Conservation (phyloP, 2,113 vertebrate genomes). For the Callocephalon fimbriatum region DNA sequence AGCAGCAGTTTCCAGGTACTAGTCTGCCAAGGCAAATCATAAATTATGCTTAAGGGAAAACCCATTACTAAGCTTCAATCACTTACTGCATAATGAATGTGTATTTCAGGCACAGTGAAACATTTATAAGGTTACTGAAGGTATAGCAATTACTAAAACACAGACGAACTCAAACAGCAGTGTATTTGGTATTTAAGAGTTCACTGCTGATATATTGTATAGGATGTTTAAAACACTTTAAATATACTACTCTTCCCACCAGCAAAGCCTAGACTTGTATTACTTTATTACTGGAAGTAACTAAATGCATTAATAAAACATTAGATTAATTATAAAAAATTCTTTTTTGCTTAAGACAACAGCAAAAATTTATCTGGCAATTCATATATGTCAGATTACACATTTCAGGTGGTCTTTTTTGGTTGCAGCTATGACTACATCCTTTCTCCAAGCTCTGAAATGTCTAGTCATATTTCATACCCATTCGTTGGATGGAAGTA, state of each 20-base stretch:
- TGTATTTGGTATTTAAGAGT: constrained; percentile 17
- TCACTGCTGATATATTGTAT: neutral
- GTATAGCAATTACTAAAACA: constrained; percentile 45
- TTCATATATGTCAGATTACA: neutral
- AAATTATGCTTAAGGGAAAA: constrained; percentile 27
- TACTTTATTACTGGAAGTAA: neutral
- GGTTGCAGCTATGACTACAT: neutral
- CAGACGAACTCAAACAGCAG: neutral
- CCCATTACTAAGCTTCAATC: constrained; percentile 37
- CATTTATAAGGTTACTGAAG: constrained; percentile 46
- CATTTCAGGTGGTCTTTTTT: neutral
- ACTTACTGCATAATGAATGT: constrained; percentile 36
- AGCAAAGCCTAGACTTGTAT: neutral
- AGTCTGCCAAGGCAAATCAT: neutral
- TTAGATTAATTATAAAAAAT: neutral
- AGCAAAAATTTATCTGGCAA: neutral
- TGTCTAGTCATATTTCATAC: neutral
- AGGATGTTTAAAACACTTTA: neutral
- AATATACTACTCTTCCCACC: neutral
- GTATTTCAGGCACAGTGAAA: constrained; percentile 35
- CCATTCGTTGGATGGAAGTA: neutral
- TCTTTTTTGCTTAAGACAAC: neutral
- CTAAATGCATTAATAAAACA: neutral
- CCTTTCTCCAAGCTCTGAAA: neutral
- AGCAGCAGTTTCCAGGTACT: neutral